Base-by-base conservation (phyloP, 2,113 vertebrate genomes). In the Cephalopholis sonnerati region DNA sequence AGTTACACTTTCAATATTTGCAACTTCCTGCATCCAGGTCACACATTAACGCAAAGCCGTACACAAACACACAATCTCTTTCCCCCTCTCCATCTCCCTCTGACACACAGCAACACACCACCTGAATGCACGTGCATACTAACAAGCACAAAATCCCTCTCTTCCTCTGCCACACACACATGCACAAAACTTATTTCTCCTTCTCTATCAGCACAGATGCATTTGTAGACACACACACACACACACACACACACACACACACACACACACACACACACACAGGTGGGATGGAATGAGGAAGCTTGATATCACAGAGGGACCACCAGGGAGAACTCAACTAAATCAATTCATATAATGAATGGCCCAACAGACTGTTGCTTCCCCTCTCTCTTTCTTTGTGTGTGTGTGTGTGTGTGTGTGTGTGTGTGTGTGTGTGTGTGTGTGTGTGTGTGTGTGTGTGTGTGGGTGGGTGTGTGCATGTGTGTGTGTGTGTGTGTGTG, bases 331-430 rank as follows among this genome's bases (percentile, higher is more conserved):
- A 81, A 89, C 90, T 93, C 89, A 90, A 92, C 87, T 89, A 85
- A 93, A 93, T 93, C 91, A 92, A 92, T 93, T 91, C 68, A 89
- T 89, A 83, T 92, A 93, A 94, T 92, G 89, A 93, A 93, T 92
- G 77, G 85, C 71, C 83, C 75, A 90, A 87, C 86, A 90, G 85
- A 85, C 82, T 82, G 78, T 85, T 79, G 69, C 55, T 9, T 44
- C 53, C 65, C 25, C 29, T 44, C 64, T 69, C 81, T 71, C 51
- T 59, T 27, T 71, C 44, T 51, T 16, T 59, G 58, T 55, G 32
- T 62, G 48, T 57, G 58, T 77, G 75, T n/a, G n/a, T n/a, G n/a
- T n/a, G n/a, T n/a, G n/a, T n/a, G n/a, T n/a, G n/a, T n/a, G n/a
- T n/a, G n/a, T n/a, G n/a, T n/a, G n/a, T n/a, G n/a, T n/a, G n/a